Evolutionary conservation across 2,113 vertebrate species (phyloP), one percentile per base, ranked within the genome.

Genomic region (Thinocorus orbignyianus): DNA sequence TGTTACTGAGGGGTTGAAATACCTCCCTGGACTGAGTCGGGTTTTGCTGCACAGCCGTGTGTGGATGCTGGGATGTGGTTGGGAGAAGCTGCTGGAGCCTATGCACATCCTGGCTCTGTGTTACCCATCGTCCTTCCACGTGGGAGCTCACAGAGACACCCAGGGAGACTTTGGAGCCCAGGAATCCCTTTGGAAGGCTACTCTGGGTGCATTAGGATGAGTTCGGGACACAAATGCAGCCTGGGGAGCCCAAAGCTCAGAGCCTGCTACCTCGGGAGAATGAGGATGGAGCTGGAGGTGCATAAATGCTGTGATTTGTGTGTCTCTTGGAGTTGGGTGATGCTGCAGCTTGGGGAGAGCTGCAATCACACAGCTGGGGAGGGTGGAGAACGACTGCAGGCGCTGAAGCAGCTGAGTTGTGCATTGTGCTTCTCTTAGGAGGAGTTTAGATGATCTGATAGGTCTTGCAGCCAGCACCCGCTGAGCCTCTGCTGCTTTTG

Each of bases 91-190:
- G 17, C 77, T 54, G 87, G n/a, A 22, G 57, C 12, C 19, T 39
- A n/a, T 39, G 3, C 33, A 2, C 4, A 2, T 5, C 6, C 51
- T n/a, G 65, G 39, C 54, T 31, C 52, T 20, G 28, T 5, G 0
- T 8, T 35, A 18, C 31, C 37, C 76, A 8, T 39, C 51, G 51
- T 37, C 58, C 46, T 39, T 24, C 9, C 1, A 3, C 24, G 1
- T 5, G 8, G 54, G 42, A 30, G 39, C 14, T 35, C 19, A 28
- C n/a, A 7, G 18, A 42, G 66, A 4, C 0, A 0, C 30, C 31
- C 58, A 24, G 3, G 24, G 60, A 22, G 73, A 11, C 46, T 51
- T 46, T 33, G 22, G 73, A 77, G 81, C 42, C 12, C 86, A 42
- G 30, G 24, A 46, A 3, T 44, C 19, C 1, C 37, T 33, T 17